Evolutionary conservation across 2,888 invertebrate species (phyloP), one percentile per base, ranked within the genome.

Genomic region (Allygus modestus): DNA sequence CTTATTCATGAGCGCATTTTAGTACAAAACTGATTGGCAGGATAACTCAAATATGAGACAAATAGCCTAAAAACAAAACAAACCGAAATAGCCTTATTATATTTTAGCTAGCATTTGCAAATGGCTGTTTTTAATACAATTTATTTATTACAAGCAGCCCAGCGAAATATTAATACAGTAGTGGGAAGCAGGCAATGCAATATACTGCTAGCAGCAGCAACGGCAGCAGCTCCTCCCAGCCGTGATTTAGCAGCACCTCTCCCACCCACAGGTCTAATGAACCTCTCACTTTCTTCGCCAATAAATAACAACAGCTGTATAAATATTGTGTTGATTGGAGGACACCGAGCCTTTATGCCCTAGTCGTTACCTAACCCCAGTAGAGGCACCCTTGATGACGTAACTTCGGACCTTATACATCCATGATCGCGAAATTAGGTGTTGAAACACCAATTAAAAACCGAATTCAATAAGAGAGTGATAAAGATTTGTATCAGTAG

Each of bases 291-390:
- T 51, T 77, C 77, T 51, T 51, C 77, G 46, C 77, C 77, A 51
- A 43, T 77, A 77, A 77, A 77, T 77, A 43, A 51, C 46, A n/a
- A 26, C 77, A 77, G 46, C 77, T 77, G 43, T 77, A 73, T 73
- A 73, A 73, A 77, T 77, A 77, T 77, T 77, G 51, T 51, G 77
- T 17, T 77, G 77, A 77, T 77, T 77, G 77, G 41, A 46, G 51
- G 28, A 28, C 77, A 51, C 26, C 28, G 7, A 51, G 51, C 4
- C 26, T 33, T 5, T 23, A 23, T 17, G 9, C 17, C 4, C 51
- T 51, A 51, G 23, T 58, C 2, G 58, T 58, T 58, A 26, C 58
- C 5, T 5, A 5, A 58, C 12, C 12, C 58, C 7, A 17, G 26
- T 17, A 23, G 54, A 1, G 54, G 54, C 20, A 28, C n/a, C 65